Conservation (phyloP, 2,797 vertebrate species). For the Danio tinwini region DNA sequence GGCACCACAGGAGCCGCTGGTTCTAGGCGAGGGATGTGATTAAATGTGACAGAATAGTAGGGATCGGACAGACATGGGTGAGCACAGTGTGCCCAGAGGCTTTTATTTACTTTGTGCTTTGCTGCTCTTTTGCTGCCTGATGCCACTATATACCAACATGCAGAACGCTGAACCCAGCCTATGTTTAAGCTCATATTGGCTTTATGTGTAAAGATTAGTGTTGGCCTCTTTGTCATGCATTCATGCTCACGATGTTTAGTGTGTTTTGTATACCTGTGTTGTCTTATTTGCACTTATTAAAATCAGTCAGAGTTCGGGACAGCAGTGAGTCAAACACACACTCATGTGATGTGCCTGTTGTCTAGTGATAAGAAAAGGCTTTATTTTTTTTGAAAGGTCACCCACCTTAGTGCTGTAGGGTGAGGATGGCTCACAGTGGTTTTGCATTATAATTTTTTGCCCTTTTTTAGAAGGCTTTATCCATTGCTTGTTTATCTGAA, state of each 20-base stretch:
- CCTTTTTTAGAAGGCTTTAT: neutral
- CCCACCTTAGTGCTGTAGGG: constrained; percentile 3
- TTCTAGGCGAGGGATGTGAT: constrained; percentile 10
- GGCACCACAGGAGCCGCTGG: constrained; percentile 12
- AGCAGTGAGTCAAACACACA: neutral
- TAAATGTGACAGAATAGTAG: constrained; percentile 22
- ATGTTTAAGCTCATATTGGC: constrained; percentile 8
- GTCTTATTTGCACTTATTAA: neutral
- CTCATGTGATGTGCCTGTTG: constrained; percentile 46
- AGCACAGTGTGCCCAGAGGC: constrained; percentile 8
- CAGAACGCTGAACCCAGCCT: constrained; percentile 6
- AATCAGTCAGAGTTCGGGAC: neutral
- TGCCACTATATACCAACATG: neutral
- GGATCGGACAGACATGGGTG: constrained; percentile 24
- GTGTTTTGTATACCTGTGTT: neutral
- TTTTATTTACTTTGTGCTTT: neutral
- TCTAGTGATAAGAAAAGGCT: constrained; percentile 40
- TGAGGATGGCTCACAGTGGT: neutral
- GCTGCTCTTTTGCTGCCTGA: constrained; percentile 24
- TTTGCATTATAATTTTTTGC: neutral
- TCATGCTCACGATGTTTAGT: no score
- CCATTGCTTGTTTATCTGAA: no score
- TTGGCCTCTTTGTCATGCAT: neutral
- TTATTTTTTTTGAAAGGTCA: neutral
- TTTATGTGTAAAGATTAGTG: constrained; percentile 5